Evolutionary conservation across 2,888 invertebrate genomes (phyloP).

Genomic region (Drosophila heteroneura): DNA sequence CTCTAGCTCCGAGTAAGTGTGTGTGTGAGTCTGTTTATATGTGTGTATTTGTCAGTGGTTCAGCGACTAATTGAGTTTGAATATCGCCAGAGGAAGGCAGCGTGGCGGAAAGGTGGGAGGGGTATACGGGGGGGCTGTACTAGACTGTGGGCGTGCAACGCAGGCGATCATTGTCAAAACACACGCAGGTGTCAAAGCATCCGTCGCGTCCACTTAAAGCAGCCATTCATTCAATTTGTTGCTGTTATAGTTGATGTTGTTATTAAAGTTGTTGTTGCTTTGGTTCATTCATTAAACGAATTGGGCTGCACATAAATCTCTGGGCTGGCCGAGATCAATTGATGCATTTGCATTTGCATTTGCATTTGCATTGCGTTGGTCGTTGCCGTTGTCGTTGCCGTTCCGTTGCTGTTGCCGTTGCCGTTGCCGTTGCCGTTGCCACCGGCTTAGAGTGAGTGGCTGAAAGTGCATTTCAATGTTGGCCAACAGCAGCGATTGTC

Average conservation of each 20-base stretch:
- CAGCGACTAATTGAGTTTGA: slow-evolving; percentile 76
- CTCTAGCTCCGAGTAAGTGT: slow-evolving; percentile 15
- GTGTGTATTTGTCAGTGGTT: slow-evolving; percentile 39
- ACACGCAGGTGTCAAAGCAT: slow-evolving; percentile 73
- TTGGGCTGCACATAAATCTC: slow-evolving; percentile 72
- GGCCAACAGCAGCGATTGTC: slow-evolving; percentile 32
- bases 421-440: slow-evolving; percentile 30
- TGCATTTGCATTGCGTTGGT: slow-evolving; percentile 61
- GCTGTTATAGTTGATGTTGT: slow-evolving; percentile 26
- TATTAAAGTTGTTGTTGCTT: slow-evolving; percentile 34
- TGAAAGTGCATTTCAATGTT: slow-evolving; percentile 61
- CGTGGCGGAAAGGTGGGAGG: neutral
- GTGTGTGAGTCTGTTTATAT: neutral
- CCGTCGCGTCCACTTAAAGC: slow-evolving; percentile 70
- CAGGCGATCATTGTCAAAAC: slow-evolving; percentile 77
- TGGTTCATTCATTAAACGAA: slow-evolving; percentile 74
- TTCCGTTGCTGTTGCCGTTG: slow-evolving; percentile 12
- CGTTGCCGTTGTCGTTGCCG: slow-evolving; percentile 35
- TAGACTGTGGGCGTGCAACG: slow-evolving; percentile 65
- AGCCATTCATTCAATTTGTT: slow-evolving; percentile 48
- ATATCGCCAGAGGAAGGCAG: slow-evolving; percentile 31
- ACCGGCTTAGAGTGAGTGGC: slow-evolving; percentile 20
- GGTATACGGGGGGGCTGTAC: neutral
- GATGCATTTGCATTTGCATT: slow-evolving; percentile 65
- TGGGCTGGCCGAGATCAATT: slow-evolving; percentile 52